phyloP scores from a whole-genome alignment of 2,113 vertebrate species.

The Vulpes lagopus region DNA sequence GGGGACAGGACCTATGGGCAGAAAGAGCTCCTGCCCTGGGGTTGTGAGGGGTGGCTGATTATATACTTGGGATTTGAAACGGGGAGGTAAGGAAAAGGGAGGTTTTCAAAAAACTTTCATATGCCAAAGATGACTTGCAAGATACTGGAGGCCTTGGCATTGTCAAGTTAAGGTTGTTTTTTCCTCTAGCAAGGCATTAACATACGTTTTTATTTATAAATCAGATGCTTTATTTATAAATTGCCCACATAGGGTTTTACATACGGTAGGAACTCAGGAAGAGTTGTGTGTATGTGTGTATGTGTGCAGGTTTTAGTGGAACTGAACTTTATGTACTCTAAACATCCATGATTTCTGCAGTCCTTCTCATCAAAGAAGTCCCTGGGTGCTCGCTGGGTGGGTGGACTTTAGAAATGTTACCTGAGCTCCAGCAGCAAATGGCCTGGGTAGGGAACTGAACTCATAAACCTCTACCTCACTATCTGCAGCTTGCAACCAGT shows the following conservation, averaged over 20 bases:
- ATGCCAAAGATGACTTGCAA: too few relatives aligned
- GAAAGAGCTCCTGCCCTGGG: too few relatives aligned
- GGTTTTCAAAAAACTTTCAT: too few relatives aligned
- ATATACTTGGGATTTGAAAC: too few relatives aligned
- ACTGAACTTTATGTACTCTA: background rate
- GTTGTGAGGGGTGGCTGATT: too few relatives aligned
- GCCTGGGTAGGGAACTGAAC: background rate
- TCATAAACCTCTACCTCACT: background rate
- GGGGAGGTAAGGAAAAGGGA: too few relatives aligned
- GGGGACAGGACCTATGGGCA: too few relatives aligned
- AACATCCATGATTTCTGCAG: background rate
- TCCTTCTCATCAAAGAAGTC: background rate
- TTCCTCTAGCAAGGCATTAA: too few relatives aligned
- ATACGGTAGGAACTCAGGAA: background rate
- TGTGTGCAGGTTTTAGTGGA: background rate
- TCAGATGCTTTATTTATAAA: background rate
- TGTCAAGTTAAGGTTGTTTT: too few relatives aligned
- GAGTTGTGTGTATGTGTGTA: background rate
- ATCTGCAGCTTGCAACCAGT: background rate
- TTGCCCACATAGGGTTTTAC: background rate
- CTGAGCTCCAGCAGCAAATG: background rate
- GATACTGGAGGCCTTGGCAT: too few relatives aligned
- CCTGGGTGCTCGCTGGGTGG: background rate
- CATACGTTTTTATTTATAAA: background rate
- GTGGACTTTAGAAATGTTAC: background rate